These are phyloP conservation scores for Bombus confusus DNA, from an alignment of 1,140 invertebrate species.

Conservation along the genomic window DNA sequence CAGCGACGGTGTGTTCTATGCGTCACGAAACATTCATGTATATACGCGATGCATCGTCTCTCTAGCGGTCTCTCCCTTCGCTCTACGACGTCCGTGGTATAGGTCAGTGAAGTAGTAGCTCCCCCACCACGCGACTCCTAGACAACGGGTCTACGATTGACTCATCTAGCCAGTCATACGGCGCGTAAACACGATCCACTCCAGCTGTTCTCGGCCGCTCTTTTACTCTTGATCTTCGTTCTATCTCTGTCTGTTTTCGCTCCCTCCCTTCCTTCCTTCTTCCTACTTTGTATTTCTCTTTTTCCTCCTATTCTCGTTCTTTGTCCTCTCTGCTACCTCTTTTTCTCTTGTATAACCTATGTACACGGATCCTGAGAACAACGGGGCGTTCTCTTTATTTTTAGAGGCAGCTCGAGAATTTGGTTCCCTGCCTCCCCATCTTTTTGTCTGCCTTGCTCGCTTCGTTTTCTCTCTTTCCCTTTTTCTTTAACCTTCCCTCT, in stretches of 20 bases:
- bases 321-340: neutral
- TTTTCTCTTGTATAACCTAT: neutral
- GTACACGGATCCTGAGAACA: conserved; percentile 58
- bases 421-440: conserved; percentile 34
- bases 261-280: neutral
- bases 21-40: conserved; percentile 55
- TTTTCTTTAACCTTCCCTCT: neutral
- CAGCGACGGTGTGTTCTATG: conserved; percentile 13
- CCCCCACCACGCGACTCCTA: conserved; percentile 72
- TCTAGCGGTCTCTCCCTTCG: conserved; percentile 66
- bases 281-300: neutral
- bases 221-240: conserved; percentile 52
- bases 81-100: conserved; percentile 74
- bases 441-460: conserved; percentile 2
- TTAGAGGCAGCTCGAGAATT: conserved; percentile 65
- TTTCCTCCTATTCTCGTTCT: neutral
- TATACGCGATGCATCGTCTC: conserved; percentile 65
- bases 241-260: conserved; percentile 7
- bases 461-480: neutral
- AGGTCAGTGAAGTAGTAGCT: conserved; percentile 80
- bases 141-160: conserved; percentile 81
- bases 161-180: conserved; percentile 79
- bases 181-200: conserved; percentile 70
- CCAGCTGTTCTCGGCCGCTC: conserved; percentile 64
- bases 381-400: conserved; percentile 68